phyloP scores from a whole-genome alignment of 2,888 invertebrate species.

The Eudemis profundana region DNA sequence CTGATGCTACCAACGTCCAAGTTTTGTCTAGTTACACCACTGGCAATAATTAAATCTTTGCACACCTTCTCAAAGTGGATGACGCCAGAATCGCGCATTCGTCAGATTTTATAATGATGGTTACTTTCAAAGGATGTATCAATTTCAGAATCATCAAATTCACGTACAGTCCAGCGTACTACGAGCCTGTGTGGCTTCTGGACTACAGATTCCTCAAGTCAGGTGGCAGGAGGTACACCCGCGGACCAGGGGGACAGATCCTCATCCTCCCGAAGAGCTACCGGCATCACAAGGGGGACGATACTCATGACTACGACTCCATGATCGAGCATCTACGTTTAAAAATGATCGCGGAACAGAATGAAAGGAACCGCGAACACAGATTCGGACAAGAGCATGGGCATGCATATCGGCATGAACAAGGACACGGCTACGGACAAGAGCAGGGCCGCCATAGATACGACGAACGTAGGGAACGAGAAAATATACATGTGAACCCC shows the following conservation, averaged over 20 bases:
- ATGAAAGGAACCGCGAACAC: conserved; percentile 24
- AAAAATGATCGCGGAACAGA: conserved; percentile 57
- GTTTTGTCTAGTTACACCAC: too few relatives aligned
- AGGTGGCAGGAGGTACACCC: conserved; percentile 73
- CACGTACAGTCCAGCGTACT: conserved; percentile 70
- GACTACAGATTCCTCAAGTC: conserved; percentile 76
- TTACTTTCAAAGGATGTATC: neutral
- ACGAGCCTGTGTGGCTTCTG: conserved; percentile 68
- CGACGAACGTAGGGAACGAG: neutral
- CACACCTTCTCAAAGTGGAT: too few relatives aligned
- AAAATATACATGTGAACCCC: neutral
- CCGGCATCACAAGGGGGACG: conserved; percentile 59
- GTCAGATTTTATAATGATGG: too few relatives aligned
- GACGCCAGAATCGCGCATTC: too few relatives aligned
- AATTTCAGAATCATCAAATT: conserved; percentile 65
- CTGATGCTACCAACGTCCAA: too few relatives aligned
- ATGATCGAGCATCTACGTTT: conserved; percentile 69
- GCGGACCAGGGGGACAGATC: conserved; percentile 72
- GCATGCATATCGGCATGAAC: neutral
- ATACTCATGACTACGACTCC: conserved; percentile 66
- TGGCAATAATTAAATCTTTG: too few relatives aligned
- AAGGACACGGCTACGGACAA: neutral
- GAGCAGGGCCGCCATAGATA: neutral
- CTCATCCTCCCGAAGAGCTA: conserved; percentile 69
- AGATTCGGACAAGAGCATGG: neutral